A percentile compares a stretch with the other conserved stretches of the same genome.
Conservation (phyloP, 37 sponge, comb jelly and placozoan species). For the Agelas oroides region DNA sequence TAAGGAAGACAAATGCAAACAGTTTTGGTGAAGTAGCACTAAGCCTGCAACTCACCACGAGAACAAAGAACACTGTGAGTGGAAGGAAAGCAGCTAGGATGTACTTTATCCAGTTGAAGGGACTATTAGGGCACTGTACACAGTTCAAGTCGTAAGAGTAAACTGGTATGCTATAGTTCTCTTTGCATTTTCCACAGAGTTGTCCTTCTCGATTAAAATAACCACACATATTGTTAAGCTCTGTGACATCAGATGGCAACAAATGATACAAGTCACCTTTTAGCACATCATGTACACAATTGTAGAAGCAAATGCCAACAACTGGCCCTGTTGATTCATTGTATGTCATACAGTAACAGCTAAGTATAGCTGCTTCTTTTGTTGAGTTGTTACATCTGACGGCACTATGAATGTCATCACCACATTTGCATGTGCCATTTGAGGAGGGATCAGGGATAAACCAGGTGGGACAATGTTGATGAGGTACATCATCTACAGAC, state of each 20-base stretch:
- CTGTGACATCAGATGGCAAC: neutral
- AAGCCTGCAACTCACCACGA: slow-evolving; percentile 60
- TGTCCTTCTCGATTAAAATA: slow-evolving; percentile 19
- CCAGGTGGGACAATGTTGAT: too few relatives aligned
- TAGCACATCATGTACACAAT: too few relatives aligned
- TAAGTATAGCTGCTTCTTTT: neutral
- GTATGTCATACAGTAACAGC: neutral
- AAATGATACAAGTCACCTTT: neutral
- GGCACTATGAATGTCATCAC: too few relatives aligned
- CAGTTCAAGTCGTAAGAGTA: slow-evolving; percentile 29
- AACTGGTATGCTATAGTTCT: neutral
- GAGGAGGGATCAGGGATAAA: neutral
- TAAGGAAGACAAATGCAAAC: slow-evolving; percentile 54
- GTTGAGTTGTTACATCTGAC: too few relatives aligned
- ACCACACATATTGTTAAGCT: slow-evolving; percentile 18
- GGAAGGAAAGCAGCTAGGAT: slow-evolving; percentile 47
- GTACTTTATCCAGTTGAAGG: slow-evolving; percentile 5
- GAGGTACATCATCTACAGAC: too few relatives aligned
- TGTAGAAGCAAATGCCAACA: slow-evolving; percentile 1
- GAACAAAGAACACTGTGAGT: slow-evolving; percentile 50
- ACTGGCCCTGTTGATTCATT: neutral
- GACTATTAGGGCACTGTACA: neutral
- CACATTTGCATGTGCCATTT: too few relatives aligned
- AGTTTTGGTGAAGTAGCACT: slow-evolving; percentile 56
- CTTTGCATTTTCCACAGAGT: slow-evolving; percentile 34